Evolutionary conservation across 2,888 invertebrate species (phyloP).

Genomic region (Barypeithes pellucidus): DNA sequence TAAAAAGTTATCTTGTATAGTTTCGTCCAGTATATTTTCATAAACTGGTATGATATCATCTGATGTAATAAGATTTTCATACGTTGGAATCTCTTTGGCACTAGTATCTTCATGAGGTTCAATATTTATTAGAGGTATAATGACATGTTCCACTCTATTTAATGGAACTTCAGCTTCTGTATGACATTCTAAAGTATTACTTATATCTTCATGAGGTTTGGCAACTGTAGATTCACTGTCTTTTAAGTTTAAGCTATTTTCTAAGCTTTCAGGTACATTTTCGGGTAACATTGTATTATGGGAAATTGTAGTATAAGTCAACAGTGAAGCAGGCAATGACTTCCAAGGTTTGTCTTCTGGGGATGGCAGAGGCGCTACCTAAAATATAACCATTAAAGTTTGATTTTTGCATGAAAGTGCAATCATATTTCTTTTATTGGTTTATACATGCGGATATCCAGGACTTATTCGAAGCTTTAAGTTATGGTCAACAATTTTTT

Average conservation of each 20-base stretch:
- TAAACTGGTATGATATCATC: background rate
- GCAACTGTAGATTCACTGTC: background rate
- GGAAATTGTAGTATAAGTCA: constrained; percentile 58
- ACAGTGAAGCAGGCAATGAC: constrained; percentile 63
- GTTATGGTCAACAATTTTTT: too few species aligned
- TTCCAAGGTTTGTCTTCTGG: constrained; percentile 70
- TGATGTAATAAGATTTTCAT: constrained; percentile 10
- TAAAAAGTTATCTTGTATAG: background rate
- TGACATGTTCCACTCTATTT: background rate
- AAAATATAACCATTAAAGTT: too few species aligned
- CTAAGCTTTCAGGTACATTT: constrained; percentile 18
- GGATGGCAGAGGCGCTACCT: constrained; percentile 68
- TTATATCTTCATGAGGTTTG: background rate
- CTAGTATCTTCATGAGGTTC: constrained; percentile 9
- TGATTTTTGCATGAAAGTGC: too few species aligned
- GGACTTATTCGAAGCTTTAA: too few species aligned
- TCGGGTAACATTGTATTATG: constrained; percentile 49
- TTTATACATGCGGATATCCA: too few species aligned
- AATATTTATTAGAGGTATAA: constrained; percentile 12
- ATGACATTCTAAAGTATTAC: background rate
- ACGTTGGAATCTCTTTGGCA: constrained; percentile 19
- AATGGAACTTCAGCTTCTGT: background rate
- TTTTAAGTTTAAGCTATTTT: constrained; percentile 14
- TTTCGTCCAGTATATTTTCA: constrained; percentile 24
- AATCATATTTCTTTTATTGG: too few species aligned